Evolutionary conservation across 2,797 vertebrate genomes (phyloP), one percentile per base, ranked within the genome.

Genomic region (Syndactyla subalaris): DNA sequence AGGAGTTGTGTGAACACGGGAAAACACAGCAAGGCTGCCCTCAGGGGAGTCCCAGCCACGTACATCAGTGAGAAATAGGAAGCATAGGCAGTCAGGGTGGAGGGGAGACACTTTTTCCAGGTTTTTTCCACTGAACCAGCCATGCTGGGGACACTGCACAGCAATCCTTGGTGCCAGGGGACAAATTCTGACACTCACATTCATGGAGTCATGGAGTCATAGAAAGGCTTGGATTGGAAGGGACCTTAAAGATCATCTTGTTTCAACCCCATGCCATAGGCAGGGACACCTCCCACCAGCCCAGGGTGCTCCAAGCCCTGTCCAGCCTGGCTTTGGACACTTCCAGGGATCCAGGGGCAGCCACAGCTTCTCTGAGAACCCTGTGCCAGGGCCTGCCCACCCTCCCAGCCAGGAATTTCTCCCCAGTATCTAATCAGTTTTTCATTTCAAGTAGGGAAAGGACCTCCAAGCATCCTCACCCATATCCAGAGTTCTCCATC

Each of bases 221-320:
- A 59, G 58, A 59, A 52, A 27, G 30, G 29, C 12, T 77, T 46
- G 52, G 18, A 8, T 20, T 77, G 58, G 38, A 65, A 65, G 24
- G 51, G 29, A 6, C 10, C n/a, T 16, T 27, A 30, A 65, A 49
- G 38, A 34, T 39, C 7, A 5, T 6, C 23, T 2, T 6, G 3
- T 12, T 63, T 17, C 38, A 52, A 52, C 3, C 32, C 22, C 32
- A 19, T 82, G 20, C 49, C 49, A 32, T 13, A 17, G 32, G 17
- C 32, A 12, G 16, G 23, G 9, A 43, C 45, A 52, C 7, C 18
- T 65, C 5, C 51, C 65, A 71, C 38, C 1, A 3, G 0, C 6
- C 65, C 51, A 46, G 58, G 3, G 0, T 71, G 24, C 38, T 65
- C 79, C 38, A 58, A 77, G 12, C 9, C 8, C 1, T 0, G 0